phyloP scores from a whole-genome alignment of 2,797 vertebrate genomes.

The Cichlasoma orientale region DNA sequence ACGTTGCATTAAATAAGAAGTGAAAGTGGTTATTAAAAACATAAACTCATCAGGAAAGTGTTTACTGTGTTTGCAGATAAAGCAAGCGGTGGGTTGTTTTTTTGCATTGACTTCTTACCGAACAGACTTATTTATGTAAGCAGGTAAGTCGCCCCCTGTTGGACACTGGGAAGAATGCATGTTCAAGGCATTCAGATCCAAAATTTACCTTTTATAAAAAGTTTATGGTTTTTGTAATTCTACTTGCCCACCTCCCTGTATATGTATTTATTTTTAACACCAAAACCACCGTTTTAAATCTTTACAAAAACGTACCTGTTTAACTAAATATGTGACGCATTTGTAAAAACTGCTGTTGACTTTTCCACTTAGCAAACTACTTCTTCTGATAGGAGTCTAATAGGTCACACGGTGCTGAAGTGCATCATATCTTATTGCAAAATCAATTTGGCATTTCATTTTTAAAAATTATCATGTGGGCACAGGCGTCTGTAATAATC shows the following conservation, averaged over 20 bases:
- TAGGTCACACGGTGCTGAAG: constrained; percentile 18
- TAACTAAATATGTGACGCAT: not conserved
- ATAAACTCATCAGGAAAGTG: not conserved
- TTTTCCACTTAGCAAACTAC: not conserved
- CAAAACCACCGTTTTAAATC: not conserved
- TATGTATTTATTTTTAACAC: not conserved
- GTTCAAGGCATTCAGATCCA: not conserved
- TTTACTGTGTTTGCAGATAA: not conserved
- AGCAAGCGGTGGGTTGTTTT: not conserved
- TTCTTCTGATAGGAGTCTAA: constrained; percentile 7
- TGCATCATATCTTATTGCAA: constrained; percentile 40
- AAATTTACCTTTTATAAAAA: not conserved
- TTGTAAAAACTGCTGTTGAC: constrained; percentile 1
- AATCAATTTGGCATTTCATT: constrained; percentile 57
- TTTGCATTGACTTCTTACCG: not conserved
- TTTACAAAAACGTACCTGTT: not conserved
- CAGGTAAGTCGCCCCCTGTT: not conserved
- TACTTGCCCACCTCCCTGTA: not conserved
- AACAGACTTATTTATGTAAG: not conserved
- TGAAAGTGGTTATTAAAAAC: not conserved
- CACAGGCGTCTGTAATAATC: constrained; percentile 42
- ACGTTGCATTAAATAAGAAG: not conserved
- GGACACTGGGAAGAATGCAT: not conserved
- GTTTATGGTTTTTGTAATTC: not conserved
- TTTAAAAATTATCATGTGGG: constrained; percentile 47